A percentile compares a stretch with the other conserved stretches of the same genome.
Conservation (phyloP, 1,140 invertebrate genomes). For the Delia radicum region DNA sequence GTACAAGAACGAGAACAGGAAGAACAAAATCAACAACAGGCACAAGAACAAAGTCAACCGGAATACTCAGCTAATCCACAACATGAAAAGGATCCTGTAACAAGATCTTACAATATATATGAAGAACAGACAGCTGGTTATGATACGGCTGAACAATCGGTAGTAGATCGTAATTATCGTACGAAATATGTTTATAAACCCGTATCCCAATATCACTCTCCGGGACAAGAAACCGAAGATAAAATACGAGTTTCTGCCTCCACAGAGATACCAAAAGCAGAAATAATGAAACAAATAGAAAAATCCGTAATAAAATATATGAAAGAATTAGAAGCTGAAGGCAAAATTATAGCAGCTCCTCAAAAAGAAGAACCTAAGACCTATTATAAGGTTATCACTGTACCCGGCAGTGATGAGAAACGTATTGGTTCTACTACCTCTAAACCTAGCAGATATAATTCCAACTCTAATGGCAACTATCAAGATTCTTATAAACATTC, state of each 20-base stretch:
- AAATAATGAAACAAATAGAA: conserved; percentile 54
- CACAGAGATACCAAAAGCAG: conserved; percentile 52
- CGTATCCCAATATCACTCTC: conserved; percentile 30
- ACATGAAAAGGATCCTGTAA: conserved; percentile 47
- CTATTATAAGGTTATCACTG: conserved; percentile 44
- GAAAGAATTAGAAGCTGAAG: conserved; percentile 52
- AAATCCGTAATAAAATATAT: conserved; percentile 53
- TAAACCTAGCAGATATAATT: conserved; percentile 35
- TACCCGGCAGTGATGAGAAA: conserved; percentile 35
- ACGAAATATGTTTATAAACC: conserved; percentile 43
- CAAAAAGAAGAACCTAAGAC: conserved; percentile 37
- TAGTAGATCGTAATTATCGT: conserved; percentile 46
- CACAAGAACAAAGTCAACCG: conserved; percentile 6
- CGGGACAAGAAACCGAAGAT: conserved; percentile 41
- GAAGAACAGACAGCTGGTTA: conserved; percentile 28
- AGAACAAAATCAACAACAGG: background rate
- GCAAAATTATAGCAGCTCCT: conserved; percentile 47
- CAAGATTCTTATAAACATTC: background rate
- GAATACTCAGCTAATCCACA: conserved; percentile 35
- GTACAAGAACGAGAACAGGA: conserved; percentile 17
- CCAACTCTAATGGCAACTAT: background rate
- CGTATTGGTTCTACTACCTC: conserved; percentile 37
- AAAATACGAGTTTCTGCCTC: conserved; percentile 48
- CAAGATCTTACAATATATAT: conserved; percentile 44
- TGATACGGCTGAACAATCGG: background rate